Evolutionary conservation across 2,797 vertebrate species (phyloP).

Genomic region (Sparidentex hasta): DNA sequence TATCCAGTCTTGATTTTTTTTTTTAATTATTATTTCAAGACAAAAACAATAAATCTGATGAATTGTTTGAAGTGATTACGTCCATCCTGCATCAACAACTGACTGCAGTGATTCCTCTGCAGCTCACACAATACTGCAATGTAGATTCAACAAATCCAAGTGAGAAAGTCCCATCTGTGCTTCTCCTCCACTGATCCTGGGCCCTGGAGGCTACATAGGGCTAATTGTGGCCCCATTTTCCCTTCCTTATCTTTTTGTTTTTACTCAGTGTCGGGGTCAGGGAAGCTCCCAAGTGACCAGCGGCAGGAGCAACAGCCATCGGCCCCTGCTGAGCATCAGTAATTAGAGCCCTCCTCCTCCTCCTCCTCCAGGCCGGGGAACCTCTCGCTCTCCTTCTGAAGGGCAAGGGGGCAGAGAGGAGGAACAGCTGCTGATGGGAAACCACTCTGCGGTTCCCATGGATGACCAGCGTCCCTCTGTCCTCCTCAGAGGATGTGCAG

Average conservation of each 20-base stretch:
- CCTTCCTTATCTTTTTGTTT: constrained; percentile 78
- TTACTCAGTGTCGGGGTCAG: constrained; percentile 77
- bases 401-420: constrained; percentile 68
- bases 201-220: constrained; percentile 74
- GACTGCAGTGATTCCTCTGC: constrained; percentile 59
- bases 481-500: constrained; percentile 58
- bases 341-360: constrained; percentile 74
- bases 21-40: constrained; percentile 8
- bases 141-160: constrained; percentile 80
- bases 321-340: constrained; percentile 82
- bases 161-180: constrained; percentile 85
- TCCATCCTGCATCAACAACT: constrained; percentile 37
- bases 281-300: constrained; percentile 85
- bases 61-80: constrained; percentile 46
- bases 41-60: constrained; percentile 19
- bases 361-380: constrained; percentile 51
- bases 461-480: constrained; percentile 59
- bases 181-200: constrained; percentile 78
- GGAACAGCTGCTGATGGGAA: constrained; percentile 85
- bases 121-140: constrained; percentile 55
- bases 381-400: constrained; percentile 71
- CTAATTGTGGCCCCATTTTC: constrained; percentile 82
- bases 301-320: constrained; percentile 86
- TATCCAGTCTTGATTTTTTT: background rate
- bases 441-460: constrained; percentile 74